Evolutionary conservation across 1,140 invertebrate genomes (phyloP).

Genomic region (Pectinophora gossypiella): DNA sequence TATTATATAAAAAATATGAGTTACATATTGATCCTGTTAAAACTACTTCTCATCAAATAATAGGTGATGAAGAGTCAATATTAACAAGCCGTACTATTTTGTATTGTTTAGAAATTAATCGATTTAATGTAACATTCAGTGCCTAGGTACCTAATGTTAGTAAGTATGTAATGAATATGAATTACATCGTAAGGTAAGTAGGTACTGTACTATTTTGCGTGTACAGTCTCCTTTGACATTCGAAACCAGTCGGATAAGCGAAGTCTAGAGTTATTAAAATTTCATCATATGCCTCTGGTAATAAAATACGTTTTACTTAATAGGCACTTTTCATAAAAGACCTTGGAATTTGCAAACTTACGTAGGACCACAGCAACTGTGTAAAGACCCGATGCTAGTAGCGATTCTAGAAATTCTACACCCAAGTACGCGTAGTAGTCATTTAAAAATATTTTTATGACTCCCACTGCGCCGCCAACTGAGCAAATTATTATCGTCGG

Average conservation of each 20-base stretch:
- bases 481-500: slow-evolving; percentile 49
- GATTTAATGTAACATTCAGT: too few species aligned
- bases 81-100: background rate
- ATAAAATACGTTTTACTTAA: too few species aligned
- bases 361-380: slow-evolving; percentile 51
- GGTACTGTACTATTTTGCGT: too few species aligned
- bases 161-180: too few species aligned
- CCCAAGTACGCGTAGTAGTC: slow-evolving; percentile 44
- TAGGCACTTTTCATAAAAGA: too few species aligned
- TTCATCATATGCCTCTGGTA: too few species aligned
- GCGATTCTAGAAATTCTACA: slow-evolving; percentile 50
- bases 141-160: too few species aligned
- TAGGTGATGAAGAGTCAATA: background rate
- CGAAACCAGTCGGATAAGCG: too few species aligned
- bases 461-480: slow-evolving; percentile 40
- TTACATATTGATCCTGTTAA: background rate
- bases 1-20: background rate
- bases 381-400: slow-evolving; percentile 48
- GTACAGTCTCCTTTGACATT: too few species aligned
- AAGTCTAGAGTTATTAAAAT: too few species aligned
- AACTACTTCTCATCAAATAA: background rate
- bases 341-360: slow-evolving; percentile 22
- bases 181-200: too few species aligned
- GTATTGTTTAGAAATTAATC: too few species aligned
- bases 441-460: slow-evolving; percentile 45